Base-by-base conservation (phyloP, 2,888 invertebrate genomes). In the Seladonia tumulorum region DNA sequence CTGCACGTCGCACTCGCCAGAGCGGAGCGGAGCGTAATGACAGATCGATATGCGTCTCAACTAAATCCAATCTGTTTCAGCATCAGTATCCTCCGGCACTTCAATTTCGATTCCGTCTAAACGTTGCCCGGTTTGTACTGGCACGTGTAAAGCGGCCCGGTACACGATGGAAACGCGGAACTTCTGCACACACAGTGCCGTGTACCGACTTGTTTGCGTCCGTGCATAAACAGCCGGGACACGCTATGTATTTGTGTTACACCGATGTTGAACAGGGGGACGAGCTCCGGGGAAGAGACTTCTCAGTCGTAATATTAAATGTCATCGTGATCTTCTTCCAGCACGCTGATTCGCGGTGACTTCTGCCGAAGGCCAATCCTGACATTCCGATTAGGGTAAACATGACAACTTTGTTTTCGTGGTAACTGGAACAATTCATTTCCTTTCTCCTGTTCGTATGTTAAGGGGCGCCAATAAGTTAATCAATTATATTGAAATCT, bases 31-130 rank as follows among this genome's bases (percentile, higher is more conserved):
- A 16, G 7, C 68, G 63, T 76, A 81, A 87, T 78, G 80, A 70
- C 75, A 80, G 85, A 82, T 78, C 80, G 86, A 83, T 83, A 76
- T 42, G 76, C 87, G 72, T 79, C 84, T 82, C 81, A 79, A 86
- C 76, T 88, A 89, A 90, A 86, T 84, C 70, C 66, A 86, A 91
- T 91, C 91, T 76, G 74, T 81, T 85, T 76, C 80, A 70, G 80
- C 80, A 89, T 85, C 83, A 72, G 78, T 76, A 80, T 87, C 83
- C 88, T 82, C 77, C 82, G 79, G 82, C 83, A 80, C 81, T 89
- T 88, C 86, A 89, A 90, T 89, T 88, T 88, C 88, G 84, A 91
- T 86, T 77, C 83, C 70, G 80, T 75, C 86, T 88, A 90, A 90
- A 90, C 82, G 86, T 72, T n/a, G 68, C 83, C 72, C 76, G 74